These are phyloP conservation scores for Falco concolor DNA, from an alignment of 2,797 vertebrate species.

Conservation along the genomic window DNA sequence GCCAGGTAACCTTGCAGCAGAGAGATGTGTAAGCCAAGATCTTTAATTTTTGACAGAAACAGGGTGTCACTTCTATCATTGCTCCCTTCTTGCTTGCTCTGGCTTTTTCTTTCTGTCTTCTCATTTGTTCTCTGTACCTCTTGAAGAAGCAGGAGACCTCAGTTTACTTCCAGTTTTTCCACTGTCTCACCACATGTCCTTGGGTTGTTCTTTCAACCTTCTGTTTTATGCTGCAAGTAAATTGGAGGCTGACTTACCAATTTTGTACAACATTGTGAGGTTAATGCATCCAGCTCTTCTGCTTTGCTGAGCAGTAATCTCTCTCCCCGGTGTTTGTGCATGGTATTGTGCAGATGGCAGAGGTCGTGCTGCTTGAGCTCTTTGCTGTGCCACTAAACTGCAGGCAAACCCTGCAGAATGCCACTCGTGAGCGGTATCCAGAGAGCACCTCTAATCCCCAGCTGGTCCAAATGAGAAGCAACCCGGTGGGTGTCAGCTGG, in stretches of 20 bases:
- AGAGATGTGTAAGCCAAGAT: neutral
- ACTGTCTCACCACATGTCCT: neutral
- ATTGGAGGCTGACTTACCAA: fast-evolving
- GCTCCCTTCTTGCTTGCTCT: neutral
- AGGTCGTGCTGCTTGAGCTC: neutral
- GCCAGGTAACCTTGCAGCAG: neutral
- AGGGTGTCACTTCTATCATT: neutral
- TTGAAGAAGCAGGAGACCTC: neutral
- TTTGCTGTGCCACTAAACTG: fast-evolving
- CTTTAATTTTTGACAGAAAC: neutral
- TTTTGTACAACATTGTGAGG: neutral
- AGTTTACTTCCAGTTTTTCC: neutral
- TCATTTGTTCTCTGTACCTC: neutral
- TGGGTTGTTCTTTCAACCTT: neutral
- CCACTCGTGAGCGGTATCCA: fast-evolving
- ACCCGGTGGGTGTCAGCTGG: neutral
- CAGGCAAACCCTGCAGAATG: neutral
- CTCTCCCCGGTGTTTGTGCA: neutral
- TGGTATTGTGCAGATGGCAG: neutral
- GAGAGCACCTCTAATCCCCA: neutral
- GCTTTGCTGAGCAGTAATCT: neutral
- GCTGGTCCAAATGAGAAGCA: neutral
- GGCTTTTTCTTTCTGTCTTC: neutral
- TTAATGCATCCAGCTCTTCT: neutral
- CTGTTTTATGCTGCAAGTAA: neutral